These are phyloP conservation scores for Asobara japonica DNA, from an alignment of 1,140 invertebrate genomes.

Conservation along the genomic window DNA sequence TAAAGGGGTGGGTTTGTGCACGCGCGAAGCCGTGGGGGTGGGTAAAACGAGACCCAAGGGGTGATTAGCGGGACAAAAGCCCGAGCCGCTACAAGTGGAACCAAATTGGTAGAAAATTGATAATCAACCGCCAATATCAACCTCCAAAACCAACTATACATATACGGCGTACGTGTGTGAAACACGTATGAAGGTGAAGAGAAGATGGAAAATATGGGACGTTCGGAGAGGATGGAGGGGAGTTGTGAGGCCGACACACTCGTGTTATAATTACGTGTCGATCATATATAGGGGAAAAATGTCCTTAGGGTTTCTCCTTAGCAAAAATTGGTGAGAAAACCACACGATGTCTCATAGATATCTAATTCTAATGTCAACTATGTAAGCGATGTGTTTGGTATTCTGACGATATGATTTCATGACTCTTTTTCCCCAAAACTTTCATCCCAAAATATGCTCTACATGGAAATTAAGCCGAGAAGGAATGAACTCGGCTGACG, in stretches of 20 bases:
- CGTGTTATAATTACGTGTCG: constrained; percentile 27
- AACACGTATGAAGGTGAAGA: not conserved
- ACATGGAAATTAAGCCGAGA: not conserved
- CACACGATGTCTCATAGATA: too few species aligned
- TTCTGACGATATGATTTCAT: not conserved
- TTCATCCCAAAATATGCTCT: not conserved
- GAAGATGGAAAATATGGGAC: not conserved
- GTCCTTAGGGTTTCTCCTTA: not conserved
- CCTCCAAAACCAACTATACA: constrained; percentile 40
- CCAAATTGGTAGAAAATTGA: constrained; percentile 67
- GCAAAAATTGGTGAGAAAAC: too few species aligned
- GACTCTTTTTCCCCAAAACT: not conserved
- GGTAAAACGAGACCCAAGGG: constrained; percentile 57
- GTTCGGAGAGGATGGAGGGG: not conserved
- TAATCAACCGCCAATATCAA: constrained; percentile 63
- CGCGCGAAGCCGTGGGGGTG: constrained; percentile 19
- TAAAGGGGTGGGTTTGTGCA: constrained; percentile 18
- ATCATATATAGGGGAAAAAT: constrained; percentile 1
- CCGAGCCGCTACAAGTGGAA: constrained; percentile 62
- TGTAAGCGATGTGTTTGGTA: too few species aligned
- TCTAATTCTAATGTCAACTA: too few species aligned
- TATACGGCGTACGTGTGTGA: not conserved
- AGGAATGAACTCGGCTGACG: not conserved
- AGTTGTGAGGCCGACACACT: not conserved
- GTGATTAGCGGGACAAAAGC: constrained; percentile 66